Percentiles rank a stretch among this genome's conserved stretches.
These are phyloP conservation scores for Litocranius walleri DNA, from an alignment of 2,113 vertebrate genomes.

Conservation along the genomic window DNA sequence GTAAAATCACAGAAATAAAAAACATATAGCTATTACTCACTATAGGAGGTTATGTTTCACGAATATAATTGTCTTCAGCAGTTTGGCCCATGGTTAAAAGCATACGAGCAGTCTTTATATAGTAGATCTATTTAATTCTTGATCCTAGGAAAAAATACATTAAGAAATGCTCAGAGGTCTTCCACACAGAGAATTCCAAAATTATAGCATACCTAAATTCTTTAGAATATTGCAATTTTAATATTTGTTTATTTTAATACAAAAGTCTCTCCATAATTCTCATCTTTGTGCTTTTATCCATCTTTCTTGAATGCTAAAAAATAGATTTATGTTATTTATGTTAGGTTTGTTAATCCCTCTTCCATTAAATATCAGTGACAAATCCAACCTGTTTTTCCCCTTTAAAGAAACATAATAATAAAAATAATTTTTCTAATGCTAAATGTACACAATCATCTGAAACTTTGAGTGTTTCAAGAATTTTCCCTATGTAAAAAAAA, in stretches of 20 bases:
- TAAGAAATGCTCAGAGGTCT: neutral
- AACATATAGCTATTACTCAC: neutral
- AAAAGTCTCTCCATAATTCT: constrained; percentile 19
- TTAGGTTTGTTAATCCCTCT: neutral
- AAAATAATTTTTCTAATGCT: neutral
- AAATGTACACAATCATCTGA: neutral
- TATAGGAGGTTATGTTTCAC: neutral
- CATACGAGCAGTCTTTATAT: neutral
- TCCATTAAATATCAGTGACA: neutral
- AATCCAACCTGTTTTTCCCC: neutral
- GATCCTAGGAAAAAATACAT: neutral
- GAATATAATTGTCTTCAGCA: neutral
- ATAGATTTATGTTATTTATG: neutral
- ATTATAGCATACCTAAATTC: neutral
- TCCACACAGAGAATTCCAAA: neutral
- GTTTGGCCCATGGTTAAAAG: neutral
- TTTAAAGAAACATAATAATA: neutral
- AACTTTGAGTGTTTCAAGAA: neutral
- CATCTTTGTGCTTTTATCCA: constrained; percentile 13
- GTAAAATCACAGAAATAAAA: neutral
- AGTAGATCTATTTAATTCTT: neutral
- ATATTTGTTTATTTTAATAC: constrained; percentile 32
- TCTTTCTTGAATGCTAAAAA: neutral
- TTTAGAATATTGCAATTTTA: constrained; percentile 10
- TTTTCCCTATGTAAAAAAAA: neutral